Evolutionary conservation across 2,797 vertebrate species (phyloP).

Genomic region (Varecia variegata): DNA sequence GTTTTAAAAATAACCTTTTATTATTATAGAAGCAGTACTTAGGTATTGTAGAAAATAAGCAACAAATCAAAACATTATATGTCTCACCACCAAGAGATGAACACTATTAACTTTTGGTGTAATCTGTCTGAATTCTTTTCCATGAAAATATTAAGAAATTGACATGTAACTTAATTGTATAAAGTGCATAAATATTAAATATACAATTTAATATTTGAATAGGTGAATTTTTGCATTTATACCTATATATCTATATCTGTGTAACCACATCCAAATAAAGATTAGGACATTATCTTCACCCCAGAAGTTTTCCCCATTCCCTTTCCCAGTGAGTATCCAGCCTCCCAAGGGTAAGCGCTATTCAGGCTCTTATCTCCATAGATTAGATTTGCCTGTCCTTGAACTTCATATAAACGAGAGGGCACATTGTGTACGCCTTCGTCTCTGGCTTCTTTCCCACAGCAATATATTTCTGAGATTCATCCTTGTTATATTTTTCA

Average conservation of each 20-base stretch:
- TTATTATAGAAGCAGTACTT: not conserved
- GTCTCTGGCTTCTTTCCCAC: not conserved
- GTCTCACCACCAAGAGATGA: not conserved
- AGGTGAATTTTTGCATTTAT: not conserved
- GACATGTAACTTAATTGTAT: not conserved
- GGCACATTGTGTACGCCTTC: not conserved
- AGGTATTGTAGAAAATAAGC: not conserved
- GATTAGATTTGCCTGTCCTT: not conserved
- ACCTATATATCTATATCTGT: not conserved
- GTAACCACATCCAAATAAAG: not conserved
- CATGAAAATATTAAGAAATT: not conserved
- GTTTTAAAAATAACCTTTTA: slow-evolving; percentile 39
- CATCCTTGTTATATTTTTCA: not conserved
- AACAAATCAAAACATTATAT: not conserved
- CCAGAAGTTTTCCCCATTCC: not conserved
- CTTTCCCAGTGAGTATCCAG: not conserved
- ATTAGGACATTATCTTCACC: not conserved
- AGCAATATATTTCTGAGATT: not conserved
- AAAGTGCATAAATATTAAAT: slow-evolving; percentile 20
- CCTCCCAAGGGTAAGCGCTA: not conserved
- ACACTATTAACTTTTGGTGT: not conserved
- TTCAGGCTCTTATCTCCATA: not conserved
- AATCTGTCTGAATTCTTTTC: not conserved
- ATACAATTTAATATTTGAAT: not conserved
- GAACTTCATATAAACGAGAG: not conserved